Evolutionary conservation across 1,140 invertebrate genomes (phyloP).

Genomic region (Episyrphus balteatus): DNA sequence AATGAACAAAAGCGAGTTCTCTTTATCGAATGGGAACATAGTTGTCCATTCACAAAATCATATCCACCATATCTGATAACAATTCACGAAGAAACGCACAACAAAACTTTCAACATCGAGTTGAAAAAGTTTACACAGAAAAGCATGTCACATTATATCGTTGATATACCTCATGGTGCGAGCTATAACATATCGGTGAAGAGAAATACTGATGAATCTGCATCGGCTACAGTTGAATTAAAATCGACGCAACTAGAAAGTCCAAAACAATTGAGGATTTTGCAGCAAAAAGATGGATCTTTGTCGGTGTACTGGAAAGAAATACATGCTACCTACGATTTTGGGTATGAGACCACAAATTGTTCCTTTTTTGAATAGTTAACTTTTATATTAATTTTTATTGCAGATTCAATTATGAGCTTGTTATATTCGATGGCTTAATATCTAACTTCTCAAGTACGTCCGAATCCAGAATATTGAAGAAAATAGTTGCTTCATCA

Average conservation of each 20-base stretch:
- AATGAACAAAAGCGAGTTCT: constrained; percentile 36
- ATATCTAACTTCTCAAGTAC: background rate
- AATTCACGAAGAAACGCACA: constrained; percentile 41
- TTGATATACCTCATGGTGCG: constrained; percentile 48
- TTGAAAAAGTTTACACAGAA: constrained; percentile 31
- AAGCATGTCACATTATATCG: constrained; percentile 41
- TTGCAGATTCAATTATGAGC: constrained; percentile 3
- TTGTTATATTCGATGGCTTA: background rate
- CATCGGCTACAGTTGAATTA: constrained; percentile 38
- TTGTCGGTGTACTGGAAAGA: constrained; percentile 50
- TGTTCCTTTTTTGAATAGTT: background rate
- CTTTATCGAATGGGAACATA: constrained; percentile 42
- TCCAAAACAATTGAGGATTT: constrained; percentile 52
- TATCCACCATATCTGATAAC: constrained; percentile 15
- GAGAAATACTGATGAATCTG: constrained; percentile 39
- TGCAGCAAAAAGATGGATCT: constrained; percentile 43
- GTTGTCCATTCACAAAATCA: constrained; percentile 1
- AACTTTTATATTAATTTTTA: no score
- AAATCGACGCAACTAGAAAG: constrained; percentile 46
- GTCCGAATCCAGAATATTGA: background rate
- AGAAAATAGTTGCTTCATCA: background rate
- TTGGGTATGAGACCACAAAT: background rate
- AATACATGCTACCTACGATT: constrained; percentile 3
- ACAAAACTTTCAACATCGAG: constrained; percentile 39
- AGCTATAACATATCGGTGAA: constrained; percentile 49